Evolutionary conservation across 2,888 invertebrate genomes (phyloP).

Genomic region (Hoplodrina ambigua): DNA sequence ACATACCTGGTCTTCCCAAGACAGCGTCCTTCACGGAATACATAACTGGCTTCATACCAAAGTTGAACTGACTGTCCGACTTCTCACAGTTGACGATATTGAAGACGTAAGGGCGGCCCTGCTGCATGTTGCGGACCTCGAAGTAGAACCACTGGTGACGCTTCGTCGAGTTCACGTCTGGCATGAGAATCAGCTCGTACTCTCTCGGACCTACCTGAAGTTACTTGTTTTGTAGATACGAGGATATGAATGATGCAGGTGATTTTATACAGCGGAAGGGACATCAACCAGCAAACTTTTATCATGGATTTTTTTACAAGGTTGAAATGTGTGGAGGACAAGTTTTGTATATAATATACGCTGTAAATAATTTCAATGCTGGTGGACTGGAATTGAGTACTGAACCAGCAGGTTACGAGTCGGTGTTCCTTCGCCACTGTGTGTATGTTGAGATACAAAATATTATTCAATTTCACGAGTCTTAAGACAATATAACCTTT

Average conservation of each 20-base stretch:
- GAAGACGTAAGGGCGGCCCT: constrained; percentile 93
- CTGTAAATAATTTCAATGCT: no score
- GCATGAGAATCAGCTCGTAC: constrained; percentile 95
- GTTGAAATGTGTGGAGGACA: no score
- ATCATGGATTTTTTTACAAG: no score
- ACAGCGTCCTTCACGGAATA: constrained; percentile 95
- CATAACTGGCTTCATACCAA: constrained; percentile 96
- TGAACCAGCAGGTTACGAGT: no score
- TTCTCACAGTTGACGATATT: constrained; percentile 97
- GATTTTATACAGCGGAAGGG: neutral
- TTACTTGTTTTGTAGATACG: constrained; percentile 51
- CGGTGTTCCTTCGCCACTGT: no score
- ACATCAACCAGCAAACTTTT: no score
- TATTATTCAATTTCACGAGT: no score
- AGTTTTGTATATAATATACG: no score
- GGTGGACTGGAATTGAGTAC: no score
- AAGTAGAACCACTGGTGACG: constrained; percentile 98
- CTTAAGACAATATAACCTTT: no score
- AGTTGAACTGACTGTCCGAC: constrained; percentile 96
- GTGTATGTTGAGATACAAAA: no score
- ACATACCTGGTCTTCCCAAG: constrained; percentile 85
- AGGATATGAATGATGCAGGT: neutral
- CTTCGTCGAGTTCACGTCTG: constrained; percentile 94
- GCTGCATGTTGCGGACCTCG: constrained; percentile 95
- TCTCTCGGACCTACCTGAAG: constrained; percentile 93